Conservation (phyloP, 1,140 invertebrate species). For the Formica selysi region DNA sequence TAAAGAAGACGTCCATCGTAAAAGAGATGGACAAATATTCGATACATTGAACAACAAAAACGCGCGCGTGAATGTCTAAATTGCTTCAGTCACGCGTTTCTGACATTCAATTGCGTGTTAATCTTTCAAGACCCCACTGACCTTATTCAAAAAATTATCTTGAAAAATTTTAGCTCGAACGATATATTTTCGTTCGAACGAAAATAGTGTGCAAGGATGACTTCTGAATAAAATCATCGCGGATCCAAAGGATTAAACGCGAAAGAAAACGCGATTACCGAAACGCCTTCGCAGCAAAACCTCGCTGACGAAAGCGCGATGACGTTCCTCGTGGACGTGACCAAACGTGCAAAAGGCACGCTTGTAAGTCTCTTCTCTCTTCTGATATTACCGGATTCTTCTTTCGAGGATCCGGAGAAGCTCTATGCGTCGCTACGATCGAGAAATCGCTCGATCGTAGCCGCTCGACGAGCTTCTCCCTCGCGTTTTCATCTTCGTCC, state of each 20-base stretch:
- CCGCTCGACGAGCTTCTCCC: slow-evolving; percentile 23
- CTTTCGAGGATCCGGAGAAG: slow-evolving; percentile 16
- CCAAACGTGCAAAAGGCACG: slow-evolving; percentile 73
- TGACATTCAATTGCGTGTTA: not conserved
- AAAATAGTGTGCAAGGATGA: not conserved
- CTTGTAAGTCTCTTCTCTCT: slow-evolving; percentile 69
- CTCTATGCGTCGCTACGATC: slow-evolving; percentile 62
- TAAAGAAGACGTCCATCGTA: not conserved
- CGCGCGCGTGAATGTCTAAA: not conserved
- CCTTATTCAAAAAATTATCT: not conserved
- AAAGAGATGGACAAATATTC: not conserved
- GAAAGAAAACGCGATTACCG: slow-evolving; percentile 34
- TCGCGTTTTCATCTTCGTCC: slow-evolving; percentile 50
- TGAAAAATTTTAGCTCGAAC: not conserved
- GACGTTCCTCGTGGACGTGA: not conserved
- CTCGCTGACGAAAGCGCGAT: slow-evolving; percentile 49
- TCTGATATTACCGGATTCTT: slow-evolving; percentile 18
- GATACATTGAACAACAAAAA: not conserved
- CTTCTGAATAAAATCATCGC: not conserved
- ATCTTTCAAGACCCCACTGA: not conserved
- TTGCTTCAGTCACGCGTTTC: not conserved
- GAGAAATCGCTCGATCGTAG: slow-evolving; percentile 84
- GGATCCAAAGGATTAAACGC: not conserved
- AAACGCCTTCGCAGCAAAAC: slow-evolving; percentile 47
- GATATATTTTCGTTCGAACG: not conserved